Evolutionary conservation across 2,888 invertebrate species (phyloP), one percentile per base, ranked within the genome.

Genomic region (Xylota segnis): DNA sequence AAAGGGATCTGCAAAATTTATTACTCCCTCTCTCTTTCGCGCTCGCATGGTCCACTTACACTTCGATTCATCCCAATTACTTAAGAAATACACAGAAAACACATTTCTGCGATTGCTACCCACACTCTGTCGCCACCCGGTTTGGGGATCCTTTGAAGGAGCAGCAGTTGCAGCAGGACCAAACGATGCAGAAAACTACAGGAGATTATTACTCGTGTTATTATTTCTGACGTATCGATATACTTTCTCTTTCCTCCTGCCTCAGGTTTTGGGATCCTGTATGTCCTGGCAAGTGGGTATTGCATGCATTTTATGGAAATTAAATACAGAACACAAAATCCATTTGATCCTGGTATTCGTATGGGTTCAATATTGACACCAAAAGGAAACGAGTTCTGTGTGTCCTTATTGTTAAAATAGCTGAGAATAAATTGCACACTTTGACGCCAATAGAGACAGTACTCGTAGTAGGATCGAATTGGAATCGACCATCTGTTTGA

Each of bases 71-170:
- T 81, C 56, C 76, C 86, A 86, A 86, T 86, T 86, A 86, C 86
- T 86, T 86, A 86, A 68, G 81, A 86, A 81, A 81, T 86, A 86
- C 81, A 81, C 76, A 72, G 81, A 81, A 86, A 86, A 81, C 27
- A 81, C 86, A 86, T 81, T 81, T 81, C 81, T 66, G 56, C 66
- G 76, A 86, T 86, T 86, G 86, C 68, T 81, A 59, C 45, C 14
- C 65, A 40, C 34, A 9, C 54, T 40, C 29, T n/a, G n/a, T n/a
- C 14, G 37, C 37, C 56, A 29, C 71, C 6, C n/a, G n/a, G n/a
- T 40, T 12, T 63, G 56, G 37, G 75, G 75, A n/a, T 75, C 59
- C 40, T 79, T 75, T 18, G 5, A 6, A 47, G 14, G 40, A 52
- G 52, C 40, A 68, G 23, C 52, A 66, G 65, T 32, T 45, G 34